Conservation (phyloP, 2,888 invertebrate species). For the Trisateles emortualis region DNA sequence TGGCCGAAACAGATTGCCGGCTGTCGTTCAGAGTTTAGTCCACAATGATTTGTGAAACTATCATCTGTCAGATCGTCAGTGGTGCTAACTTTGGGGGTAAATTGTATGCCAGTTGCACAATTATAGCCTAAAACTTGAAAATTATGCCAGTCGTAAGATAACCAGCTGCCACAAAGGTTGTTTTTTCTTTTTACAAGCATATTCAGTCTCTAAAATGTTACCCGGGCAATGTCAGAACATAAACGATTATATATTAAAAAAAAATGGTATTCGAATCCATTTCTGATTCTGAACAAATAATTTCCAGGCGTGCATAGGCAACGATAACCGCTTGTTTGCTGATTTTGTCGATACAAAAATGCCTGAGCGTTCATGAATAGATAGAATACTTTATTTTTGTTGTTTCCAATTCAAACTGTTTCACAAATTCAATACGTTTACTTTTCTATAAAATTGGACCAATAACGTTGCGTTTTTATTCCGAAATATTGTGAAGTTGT, state of each 20-base stretch:
- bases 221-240: too few species aligned
- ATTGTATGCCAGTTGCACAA: conserved; percentile 40
- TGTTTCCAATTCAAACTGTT: conserved; percentile 6
- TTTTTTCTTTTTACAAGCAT: too few species aligned
- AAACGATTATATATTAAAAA: too few species aligned
- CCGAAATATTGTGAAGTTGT: conserved; percentile 9
- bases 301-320: too few species aligned
- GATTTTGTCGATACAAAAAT: too few species aligned
- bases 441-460: conserved; percentile 14
- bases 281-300: too few species aligned
- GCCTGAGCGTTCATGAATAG: background rate
- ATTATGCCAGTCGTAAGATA: background rate
- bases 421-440: conserved; percentile 4
- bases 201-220: too few species aligned
- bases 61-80: conserved; percentile 31
- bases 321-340: too few species aligned
- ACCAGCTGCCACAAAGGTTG: too few species aligned
- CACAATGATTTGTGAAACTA: conserved; percentile 48
- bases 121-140: conserved; percentile 2
- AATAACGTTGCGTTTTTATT: conserved; percentile 12
- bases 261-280: too few species aligned
- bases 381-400: conserved; percentile 5
- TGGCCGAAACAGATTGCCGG: conserved; percentile 39
- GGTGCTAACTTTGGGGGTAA: conserved; percentile 27
- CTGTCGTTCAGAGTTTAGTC: conserved; percentile 38